A percentile compares a stretch with the other conserved stretches of the same genome.
Conservation (phyloP, 2,888 invertebrate genomes). For the Drosophila antonietae region DNA sequence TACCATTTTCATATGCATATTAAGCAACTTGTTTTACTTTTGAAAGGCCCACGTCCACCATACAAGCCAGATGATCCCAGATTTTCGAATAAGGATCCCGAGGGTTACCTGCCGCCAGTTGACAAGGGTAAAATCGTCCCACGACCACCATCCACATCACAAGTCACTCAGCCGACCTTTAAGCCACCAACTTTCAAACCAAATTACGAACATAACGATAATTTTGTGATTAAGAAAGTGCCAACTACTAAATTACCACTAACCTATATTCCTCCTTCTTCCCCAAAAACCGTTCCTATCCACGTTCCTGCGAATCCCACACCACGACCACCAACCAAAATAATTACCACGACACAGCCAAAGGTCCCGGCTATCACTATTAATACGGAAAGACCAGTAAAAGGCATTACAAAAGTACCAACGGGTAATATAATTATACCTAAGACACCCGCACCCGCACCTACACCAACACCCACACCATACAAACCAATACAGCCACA, state of each 20-base stretch:
- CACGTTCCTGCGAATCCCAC: conserved; percentile 72
- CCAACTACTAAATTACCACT: conserved; percentile 67
- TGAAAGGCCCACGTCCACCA: conserved; percentile 53
- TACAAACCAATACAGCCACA: conserved; percentile 31
- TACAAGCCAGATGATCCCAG: conserved; percentile 68
- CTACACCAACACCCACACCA: conserved; percentile 23
- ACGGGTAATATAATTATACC: conserved; percentile 78
- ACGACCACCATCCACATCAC: conserved; percentile 75
- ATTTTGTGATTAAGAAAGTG: conserved; percentile 71
- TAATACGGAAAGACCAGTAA: conserved; percentile 73
- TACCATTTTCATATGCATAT: rapidly evolving
- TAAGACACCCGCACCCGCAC: conserved; percentile 52
- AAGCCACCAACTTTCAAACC: conserved; percentile 69
- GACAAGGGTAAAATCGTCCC: conserved; percentile 85
- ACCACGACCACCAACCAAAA: conserved; percentile 55
- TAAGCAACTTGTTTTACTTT: background rate
- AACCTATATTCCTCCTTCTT: conserved; percentile 82
- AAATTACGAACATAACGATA: conserved; percentile 75
- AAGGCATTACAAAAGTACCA: conserved; percentile 68
- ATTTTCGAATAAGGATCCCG: conserved; percentile 77
- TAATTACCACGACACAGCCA: conserved; percentile 65
- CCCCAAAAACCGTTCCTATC: conserved; percentile 65
- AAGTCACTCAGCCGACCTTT: conserved; percentile 63
- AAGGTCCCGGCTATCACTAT: conserved; percentile 78
- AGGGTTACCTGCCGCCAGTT: conserved; percentile 84